Evolutionary conservation across 30 jellyfish, hydroid and myxozoan genomes (phyloP), one percentile per base, ranked within the genome.

Genomic region (Turritopsis dohrnii): DNA sequence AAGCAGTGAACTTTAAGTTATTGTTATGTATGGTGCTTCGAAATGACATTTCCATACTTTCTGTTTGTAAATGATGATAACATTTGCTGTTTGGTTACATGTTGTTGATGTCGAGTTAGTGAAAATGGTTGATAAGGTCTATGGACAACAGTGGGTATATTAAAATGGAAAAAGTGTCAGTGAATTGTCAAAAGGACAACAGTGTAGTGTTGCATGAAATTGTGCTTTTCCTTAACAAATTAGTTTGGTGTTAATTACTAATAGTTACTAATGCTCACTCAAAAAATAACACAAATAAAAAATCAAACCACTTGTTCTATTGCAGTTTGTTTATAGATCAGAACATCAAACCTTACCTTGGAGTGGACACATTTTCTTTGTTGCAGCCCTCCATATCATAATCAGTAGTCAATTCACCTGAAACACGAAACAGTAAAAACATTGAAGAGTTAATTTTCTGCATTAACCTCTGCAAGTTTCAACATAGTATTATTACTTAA

Each of bases 71-170:
- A 21, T 69, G 77, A 69, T 81, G 85, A 8, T 41, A 21, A 73
- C 52, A 18, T 66, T 26, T 65, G 87, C 71, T 66, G 89, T 82
- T 66, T 87, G 28, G 53, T 66, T 41, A 41, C 60, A 18, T 74
- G 83, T 31, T 74, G 83, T 23, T 74, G 83, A 74, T 74, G 83
- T 23, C 89, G 83, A 9, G 89, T 41, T 30, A 82, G 26, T 9
- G 87, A 22, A 31, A 82, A 82, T 24, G 83, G 60, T 19, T 23
- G 77, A 41, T 41, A 41, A 41, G 5, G 60, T 13, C 60, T 41
- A 41, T 41, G 60, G 60, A 41, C 60, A 41, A 41, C 60, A 41
- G 60, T 41, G 60, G 60, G 60, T 41, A 41, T 41, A 41, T 41
- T 41, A 41, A 25, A 66, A 3, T 7, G 28, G 76, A 17, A 7